These are phyloP conservation scores for Plebejus anna DNA, from an alignment of 2,888 invertebrate genomes.

Conservation along the genomic window DNA sequence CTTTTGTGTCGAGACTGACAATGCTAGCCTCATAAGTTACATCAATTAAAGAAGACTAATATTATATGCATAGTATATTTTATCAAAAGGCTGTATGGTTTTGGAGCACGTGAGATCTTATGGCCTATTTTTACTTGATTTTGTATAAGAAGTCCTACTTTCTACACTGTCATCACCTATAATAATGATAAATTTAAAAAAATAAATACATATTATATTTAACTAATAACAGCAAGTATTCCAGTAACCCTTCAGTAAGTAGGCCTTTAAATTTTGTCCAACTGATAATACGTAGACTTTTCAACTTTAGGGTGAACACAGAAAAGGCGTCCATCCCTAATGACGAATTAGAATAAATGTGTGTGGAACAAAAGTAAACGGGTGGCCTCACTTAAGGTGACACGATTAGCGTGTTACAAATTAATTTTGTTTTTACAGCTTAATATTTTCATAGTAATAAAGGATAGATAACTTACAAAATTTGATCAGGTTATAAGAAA, in stretches of 20 bases:
- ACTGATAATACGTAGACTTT: constrained; percentile 18
- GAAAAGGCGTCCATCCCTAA: constrained; percentile 30
- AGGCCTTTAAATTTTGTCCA: background rate
- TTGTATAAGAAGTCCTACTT: background rate
- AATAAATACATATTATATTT: background rate
- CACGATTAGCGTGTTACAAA: background rate
- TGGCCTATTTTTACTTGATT: background rate
- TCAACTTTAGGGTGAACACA: constrained; percentile 24
- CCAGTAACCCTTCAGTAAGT: background rate
- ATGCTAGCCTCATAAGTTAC: too few relatives aligned
- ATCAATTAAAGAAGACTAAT: too few relatives aligned
- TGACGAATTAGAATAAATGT: constrained; percentile 27
- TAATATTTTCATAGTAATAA: background rate
- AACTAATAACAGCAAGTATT: background rate
- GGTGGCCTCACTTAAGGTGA: background rate
- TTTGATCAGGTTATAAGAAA: too few relatives aligned
- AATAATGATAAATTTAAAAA: background rate
- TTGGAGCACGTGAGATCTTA: background rate
- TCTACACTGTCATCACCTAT: background rate
- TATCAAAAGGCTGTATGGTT: background rate
- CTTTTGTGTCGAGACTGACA: too few relatives aligned
- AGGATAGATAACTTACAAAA: too few relatives aligned
- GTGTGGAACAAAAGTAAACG: constrained; percentile 10
- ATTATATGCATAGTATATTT: too few relatives aligned
- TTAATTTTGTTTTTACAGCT: background rate